Base-by-base conservation (phyloP, 2,113 vertebrate genomes). In the Camelus dromedarius region DNA sequence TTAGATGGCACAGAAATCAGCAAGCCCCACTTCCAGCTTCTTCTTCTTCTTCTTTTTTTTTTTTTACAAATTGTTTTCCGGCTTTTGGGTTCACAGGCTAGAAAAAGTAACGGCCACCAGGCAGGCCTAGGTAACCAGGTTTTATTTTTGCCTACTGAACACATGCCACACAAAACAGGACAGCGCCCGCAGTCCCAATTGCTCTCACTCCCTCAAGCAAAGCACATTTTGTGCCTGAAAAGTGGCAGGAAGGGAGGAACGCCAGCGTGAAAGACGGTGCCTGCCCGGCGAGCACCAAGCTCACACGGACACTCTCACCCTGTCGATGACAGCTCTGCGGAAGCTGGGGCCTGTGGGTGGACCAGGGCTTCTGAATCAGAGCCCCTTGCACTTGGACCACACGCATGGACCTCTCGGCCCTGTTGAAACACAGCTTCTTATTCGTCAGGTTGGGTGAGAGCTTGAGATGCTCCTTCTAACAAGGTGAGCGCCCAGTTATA, bases 141-240 rank as follows among this genome's bases (percentile, higher is more conserved):
- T 75, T 67, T 50, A 52, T 54, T 66, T 85, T 85, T 72, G 90
- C 19, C 77, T 56, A 8, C 62, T 6, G 62, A 90, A 81, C 64
- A 60, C 64, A 52, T 6, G 35, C 38, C 38, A 35, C 19, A 56
- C 35, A 38, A 35, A 85, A 72, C 58, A 76, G 32, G 70, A 20
- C 11, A 12, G 22, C 24, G 24, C 1, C 35, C 26, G n/a, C 14
- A 9, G 4, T 32, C n/a, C 28, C 56, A n/a, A 15, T 62, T 19
- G 1, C 56, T 48, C n/a, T 69, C 24, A 54, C 38, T 64, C 67
- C 83, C 67, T 72, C 35, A 62, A 46, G 28, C 56, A 72, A 52
- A 77, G 81, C 26, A 15, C 24, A 20, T 54, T 64, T 77, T n/a
- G 48, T 4, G 66, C 60, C 32, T 66, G 18, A 11, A 70, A 42